These are phyloP conservation scores for Podargus strigoides DNA, from an alignment of 2,797 vertebrate genomes.

Conservation along the genomic window DNA sequence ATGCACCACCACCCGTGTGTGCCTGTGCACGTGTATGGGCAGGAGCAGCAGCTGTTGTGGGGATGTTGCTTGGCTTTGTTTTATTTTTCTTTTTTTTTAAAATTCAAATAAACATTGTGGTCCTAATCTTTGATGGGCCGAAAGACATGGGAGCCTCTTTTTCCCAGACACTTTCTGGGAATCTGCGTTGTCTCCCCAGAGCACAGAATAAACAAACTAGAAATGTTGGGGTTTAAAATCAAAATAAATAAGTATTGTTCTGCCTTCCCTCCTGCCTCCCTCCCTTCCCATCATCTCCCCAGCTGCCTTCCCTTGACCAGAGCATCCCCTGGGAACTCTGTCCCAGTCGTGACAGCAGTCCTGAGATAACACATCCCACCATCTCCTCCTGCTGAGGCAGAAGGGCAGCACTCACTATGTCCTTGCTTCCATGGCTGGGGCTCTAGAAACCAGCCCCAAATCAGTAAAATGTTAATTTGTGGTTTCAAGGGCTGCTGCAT, in stretches of 20 bases:
- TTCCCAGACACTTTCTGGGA: constrained; percentile 40
- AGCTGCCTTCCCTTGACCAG: background rate
- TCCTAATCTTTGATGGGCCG: background rate
- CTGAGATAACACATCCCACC: background rate
- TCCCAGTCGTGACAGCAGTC: background rate
- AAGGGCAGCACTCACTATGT: background rate
- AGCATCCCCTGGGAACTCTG: background rate
- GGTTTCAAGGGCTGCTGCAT: background rate
- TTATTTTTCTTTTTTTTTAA: background rate
- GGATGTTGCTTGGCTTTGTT: background rate
- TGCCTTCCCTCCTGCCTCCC: background rate
- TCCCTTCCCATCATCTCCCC: constrained; percentile 23
- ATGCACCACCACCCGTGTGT: background rate
- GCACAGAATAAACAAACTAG: background rate
- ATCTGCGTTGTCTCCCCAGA: background rate
- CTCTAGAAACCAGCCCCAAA: background rate
- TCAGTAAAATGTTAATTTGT: background rate
- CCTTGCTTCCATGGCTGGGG: background rate
- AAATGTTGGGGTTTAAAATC: constrained; percentile 13
- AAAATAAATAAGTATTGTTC: constrained; percentile 49
- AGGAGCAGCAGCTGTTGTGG: background rate
- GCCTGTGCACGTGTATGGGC: background rate
- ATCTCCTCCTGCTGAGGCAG: background rate
- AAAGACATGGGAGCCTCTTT: background rate
- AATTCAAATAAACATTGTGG: background rate